Evolutionary conservation across 2,113 vertebrate genomes (phyloP).

Genomic region (Meriones unguiculatus): DNA sequence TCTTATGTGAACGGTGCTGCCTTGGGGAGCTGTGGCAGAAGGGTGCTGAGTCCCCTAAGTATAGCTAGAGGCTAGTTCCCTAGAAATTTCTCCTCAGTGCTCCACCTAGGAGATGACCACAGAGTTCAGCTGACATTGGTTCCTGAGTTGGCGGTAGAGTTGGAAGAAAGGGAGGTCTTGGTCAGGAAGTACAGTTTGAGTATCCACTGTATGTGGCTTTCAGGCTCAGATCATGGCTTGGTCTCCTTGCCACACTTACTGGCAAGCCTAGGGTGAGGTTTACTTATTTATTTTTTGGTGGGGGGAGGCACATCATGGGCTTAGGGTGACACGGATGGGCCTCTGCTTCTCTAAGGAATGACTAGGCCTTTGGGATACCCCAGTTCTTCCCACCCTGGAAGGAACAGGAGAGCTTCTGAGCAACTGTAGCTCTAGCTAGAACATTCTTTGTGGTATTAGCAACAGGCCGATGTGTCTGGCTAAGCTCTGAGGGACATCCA

Average conservation of each 20-base stretch:
- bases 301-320: neutral
- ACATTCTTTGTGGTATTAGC: neutral
- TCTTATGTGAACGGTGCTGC: neutral
- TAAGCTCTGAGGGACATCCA: neutral
- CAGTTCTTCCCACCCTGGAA: too few species aligned
- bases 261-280: neutral
- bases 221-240: neutral
- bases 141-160: too few species aligned
- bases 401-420: neutral
- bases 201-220: neutral
- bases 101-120: neutral
- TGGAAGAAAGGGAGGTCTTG: neutral
- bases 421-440: neutral
- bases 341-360: neutral
- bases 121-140: neutral
- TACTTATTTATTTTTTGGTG: neutral
- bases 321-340: accelerated
- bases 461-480: neutral
- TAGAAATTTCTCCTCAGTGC: neutral
- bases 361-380: neutral
- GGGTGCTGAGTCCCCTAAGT: neutral
- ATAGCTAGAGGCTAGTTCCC: neutral
- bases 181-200: neutral
- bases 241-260: neutral
- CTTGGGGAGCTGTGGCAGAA: neutral